Evolutionary conservation across 2,113 vertebrate species (phyloP).

Genomic region (Pelecanus crispus): DNA sequence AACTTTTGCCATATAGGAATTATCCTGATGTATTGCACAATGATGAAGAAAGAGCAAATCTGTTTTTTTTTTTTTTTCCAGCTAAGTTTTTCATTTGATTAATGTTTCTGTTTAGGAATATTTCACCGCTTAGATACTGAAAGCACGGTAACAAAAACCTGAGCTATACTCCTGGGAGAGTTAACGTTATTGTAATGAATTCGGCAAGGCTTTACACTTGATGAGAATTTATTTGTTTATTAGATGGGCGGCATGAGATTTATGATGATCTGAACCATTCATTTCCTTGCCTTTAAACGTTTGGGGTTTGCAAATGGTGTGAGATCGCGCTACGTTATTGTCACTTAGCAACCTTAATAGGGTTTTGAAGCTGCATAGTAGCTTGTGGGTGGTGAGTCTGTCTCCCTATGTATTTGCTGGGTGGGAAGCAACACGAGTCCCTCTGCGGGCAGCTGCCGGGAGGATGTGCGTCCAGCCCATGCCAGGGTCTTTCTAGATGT

Average conservation of each 20-base stretch:
- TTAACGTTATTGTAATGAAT: conserved; percentile 15
- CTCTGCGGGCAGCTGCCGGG: neutral
- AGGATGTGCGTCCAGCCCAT: neutral
- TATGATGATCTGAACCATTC: neutral
- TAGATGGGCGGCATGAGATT: neutral
- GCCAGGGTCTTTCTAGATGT: neutral
- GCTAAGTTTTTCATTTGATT: neutral
- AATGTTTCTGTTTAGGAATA: neutral
- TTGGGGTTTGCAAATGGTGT: conserved; percentile 13
- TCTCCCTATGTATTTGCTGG: neutral
- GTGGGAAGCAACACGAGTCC: neutral
- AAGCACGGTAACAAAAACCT: neutral
- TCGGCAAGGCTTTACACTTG: neutral
- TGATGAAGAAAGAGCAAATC: neutral
- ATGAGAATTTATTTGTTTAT: conserved; percentile 41
- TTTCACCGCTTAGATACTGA: neutral
- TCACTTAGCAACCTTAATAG: conserved; percentile 55
- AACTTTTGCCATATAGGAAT: neutral
- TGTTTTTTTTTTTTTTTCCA: neutral
- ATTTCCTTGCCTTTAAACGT: conserved; percentile 4
- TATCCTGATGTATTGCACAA: neutral
- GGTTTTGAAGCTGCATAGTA: neutral
- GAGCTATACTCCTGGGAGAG: neutral
- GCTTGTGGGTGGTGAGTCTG: neutral
- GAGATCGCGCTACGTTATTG: neutral